These are phyloP conservation scores for Phania funesta DNA, from an alignment of 2,888 invertebrate genomes.

Conservation along the genomic window DNA sequence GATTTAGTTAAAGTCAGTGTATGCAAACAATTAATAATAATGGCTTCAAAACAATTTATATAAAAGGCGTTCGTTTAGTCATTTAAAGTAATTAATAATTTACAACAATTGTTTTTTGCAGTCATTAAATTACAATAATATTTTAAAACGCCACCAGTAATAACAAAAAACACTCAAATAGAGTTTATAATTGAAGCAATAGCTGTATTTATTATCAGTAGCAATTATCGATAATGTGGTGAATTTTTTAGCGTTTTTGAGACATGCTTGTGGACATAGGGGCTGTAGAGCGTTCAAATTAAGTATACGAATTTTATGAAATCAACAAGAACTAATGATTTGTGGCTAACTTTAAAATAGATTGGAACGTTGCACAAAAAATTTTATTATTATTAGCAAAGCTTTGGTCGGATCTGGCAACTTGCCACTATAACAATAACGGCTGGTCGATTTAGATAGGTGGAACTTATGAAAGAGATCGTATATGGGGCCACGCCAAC, in stretches of 20 bases:
- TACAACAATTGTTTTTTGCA: constrained; percentile 50
- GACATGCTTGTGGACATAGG: too few species aligned
- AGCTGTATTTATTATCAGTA: constrained; percentile 47
- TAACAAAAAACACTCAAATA: not conserved
- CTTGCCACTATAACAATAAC: too few species aligned
- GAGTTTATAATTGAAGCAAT: constrained; percentile 3
- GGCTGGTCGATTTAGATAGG: too few species aligned
- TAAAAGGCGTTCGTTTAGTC: constrained; percentile 50
- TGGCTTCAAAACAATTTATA: constrained; percentile 27
- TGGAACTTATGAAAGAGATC: too few species aligned
- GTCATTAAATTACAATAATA: constrained; percentile 46
- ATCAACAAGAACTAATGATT: too few species aligned
- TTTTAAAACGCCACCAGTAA: not conserved
- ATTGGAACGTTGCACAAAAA: too few species aligned
- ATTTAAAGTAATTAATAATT: constrained; percentile 61
- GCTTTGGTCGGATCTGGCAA: too few species aligned
- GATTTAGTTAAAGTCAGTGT: not conserved
- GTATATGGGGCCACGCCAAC: too few species aligned
- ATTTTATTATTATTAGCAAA: too few species aligned
- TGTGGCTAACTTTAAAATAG: too few species aligned
- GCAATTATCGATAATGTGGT: constrained; percentile 42
- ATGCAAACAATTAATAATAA: not conserved
- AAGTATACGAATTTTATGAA: too few species aligned
- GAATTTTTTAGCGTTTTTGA: not conserved
- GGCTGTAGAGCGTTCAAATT: too few species aligned